These are phyloP conservation scores for Trichoplusia ni DNA, from an alignment of 1,140 invertebrate genomes.

Conservation along the genomic window DNA sequence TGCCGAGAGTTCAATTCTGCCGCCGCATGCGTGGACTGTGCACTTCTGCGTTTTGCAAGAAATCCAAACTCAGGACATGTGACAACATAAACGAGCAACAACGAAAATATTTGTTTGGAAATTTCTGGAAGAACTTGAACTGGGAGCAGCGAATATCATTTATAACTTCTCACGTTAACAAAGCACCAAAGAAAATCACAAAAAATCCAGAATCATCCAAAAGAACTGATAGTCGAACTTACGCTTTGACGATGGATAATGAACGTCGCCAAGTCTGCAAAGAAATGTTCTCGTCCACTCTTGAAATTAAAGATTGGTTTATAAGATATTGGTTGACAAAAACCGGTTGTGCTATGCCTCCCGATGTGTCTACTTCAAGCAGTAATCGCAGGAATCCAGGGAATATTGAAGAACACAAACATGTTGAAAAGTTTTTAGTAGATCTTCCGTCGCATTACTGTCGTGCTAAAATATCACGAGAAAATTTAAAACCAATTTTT, in stretches of 20 bases:
- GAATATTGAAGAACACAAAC: constrained; percentile 31
- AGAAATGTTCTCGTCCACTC: constrained; percentile 40
- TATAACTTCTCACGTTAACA: constrained; percentile 33
- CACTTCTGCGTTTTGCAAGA: constrained; percentile 38
- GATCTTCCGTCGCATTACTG: constrained; percentile 40
- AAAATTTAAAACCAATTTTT: constrained; percentile 34
- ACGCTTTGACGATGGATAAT: constrained; percentile 37
- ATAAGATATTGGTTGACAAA: constrained; percentile 39
- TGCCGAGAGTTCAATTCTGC: neutral
- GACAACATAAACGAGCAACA: constrained; percentile 35
- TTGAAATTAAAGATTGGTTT: constrained; percentile 45
- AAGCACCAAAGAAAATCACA: constrained; percentile 31
- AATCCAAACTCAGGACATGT: constrained; percentile 38
- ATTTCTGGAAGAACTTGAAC: constrained; percentile 31
- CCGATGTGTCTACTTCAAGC: constrained; percentile 22
- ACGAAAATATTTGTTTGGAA: constrained; percentile 35
- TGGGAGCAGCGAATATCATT: constrained; percentile 36
- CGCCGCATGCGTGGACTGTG: constrained; percentile 32
- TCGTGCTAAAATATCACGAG: constrained; percentile 21
- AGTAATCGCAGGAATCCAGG: constrained; percentile 27
- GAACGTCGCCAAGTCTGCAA: constrained; percentile 41
- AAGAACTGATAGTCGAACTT: constrained; percentile 39
- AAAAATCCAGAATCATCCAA: constrained; percentile 36
- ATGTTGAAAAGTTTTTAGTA: constrained; percentile 29
- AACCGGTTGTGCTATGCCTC: constrained; percentile 13